Base-by-base conservation (phyloP, 35 echinoderm and acorn worm genomes). In the Holothuria glaberrima region DNA sequence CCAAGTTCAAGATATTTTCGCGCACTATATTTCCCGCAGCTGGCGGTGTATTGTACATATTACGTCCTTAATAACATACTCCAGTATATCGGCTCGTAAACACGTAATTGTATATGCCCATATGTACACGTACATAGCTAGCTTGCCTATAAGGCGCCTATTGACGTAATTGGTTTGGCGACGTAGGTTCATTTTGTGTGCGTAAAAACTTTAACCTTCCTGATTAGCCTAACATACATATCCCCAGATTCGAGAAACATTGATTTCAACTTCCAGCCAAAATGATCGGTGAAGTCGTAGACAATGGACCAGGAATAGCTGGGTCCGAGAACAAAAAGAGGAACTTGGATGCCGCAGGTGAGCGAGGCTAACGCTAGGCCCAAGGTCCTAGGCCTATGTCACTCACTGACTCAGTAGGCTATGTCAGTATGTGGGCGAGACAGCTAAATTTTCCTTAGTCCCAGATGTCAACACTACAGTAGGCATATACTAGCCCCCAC, bases 1-100 rank as follows among this genome's bases (percentile, higher is more conserved):
- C 74, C 74, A 78, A 78, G 74, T 78, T 78, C 41, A 78, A 78
- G n/a, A 78, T 78, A 19, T 78, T 54, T 41, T 54, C 50, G 50
- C 35, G 74, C 74, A 48, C 20, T 48, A 4, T 50, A 10, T 16
- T 41, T 4, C 2, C 36, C 7, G 36, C 2, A 41, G 7, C 36
- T 7, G 2, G 7, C 36, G 2, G 9, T 35, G 30, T 48, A 50
- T 50, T 78, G 74, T 38, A 75, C 29, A 41, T 19, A 17, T 9
- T 52, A 78, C 74, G 44, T 48, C 50, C 44, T n/a, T 22, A 48
- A 75, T 9, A 38, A 38, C 41, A 75, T 29, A 29, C 21, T 3
- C 22, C 18, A n/a, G 34, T 35, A 20, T 0, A 44, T 17, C 20
- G 5, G 64, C 64, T 9, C 1, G 6, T 68, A 28, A 2, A 6